Conservation (phyloP, 2,113 vertebrate genomes). For the Silurus asotus region DNA sequence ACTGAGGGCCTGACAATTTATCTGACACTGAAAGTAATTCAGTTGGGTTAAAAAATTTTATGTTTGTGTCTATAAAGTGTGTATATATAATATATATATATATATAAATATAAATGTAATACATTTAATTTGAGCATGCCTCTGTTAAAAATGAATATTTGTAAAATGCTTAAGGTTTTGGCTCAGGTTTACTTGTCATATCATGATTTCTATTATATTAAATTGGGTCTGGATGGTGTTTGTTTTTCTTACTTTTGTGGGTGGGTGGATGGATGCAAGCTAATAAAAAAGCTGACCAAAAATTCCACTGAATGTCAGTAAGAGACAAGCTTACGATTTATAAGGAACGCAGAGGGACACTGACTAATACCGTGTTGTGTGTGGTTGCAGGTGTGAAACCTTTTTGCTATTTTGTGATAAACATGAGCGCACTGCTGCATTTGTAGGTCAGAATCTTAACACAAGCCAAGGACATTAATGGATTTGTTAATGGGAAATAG, state of each 20-base stretch:
- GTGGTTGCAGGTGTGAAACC: not conserved
- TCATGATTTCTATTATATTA: not conserved
- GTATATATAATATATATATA: not conserved
- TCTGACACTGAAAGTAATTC: not conserved
- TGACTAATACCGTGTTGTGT: not conserved
- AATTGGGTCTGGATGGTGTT: not conserved
- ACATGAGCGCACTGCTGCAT: not conserved
- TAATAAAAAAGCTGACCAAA: not conserved
- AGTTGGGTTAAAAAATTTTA: not conserved
- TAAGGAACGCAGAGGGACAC: not conserved
- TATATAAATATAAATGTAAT: too few relatives aligned
- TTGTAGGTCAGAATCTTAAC: not conserved
- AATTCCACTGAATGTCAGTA: not conserved
- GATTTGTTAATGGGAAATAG: not conserved
- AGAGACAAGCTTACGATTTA: not conserved
- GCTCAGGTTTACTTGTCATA: not conserved
- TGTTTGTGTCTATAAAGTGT: not conserved
- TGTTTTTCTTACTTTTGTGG: not conserved
- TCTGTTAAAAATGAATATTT: not conserved
- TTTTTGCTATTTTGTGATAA: not conserved
- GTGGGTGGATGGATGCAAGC: slow-evolving; percentile 9
- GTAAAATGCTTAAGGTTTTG: not conserved
- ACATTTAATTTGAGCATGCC: not conserved
- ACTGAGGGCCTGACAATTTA: not conserved
- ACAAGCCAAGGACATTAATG: not conserved